Evolutionary conservation across 2,113 vertebrate genomes (phyloP).

Genomic region (Dasyornis broadbenti): DNA sequence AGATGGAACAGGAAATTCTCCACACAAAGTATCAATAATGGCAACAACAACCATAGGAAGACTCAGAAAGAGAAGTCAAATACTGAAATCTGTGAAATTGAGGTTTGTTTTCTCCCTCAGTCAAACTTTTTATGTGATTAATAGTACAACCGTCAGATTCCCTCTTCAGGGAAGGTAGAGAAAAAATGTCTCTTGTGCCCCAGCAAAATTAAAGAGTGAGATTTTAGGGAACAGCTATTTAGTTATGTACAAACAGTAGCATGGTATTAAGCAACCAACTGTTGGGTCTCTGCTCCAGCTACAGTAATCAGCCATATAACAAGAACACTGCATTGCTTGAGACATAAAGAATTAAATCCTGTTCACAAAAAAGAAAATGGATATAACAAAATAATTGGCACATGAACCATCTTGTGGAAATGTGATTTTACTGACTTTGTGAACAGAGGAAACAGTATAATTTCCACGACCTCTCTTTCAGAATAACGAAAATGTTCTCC

Average conservation of each 20-base stretch:
- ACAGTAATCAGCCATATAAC: background rate
- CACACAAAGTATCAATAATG: background rate
- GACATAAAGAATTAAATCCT: conserved; percentile 29
- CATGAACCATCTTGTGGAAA: background rate
- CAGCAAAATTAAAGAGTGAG: background rate
- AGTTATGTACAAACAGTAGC: background rate
- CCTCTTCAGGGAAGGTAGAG: background rate
- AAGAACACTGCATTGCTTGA: background rate
- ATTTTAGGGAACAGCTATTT: background rate
- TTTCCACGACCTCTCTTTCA: background rate
- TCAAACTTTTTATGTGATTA: background rate
- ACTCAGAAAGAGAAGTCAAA: background rate
- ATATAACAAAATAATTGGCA: conserved; percentile 9
- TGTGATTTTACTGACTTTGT: conserved; percentile 3
- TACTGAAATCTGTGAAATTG: conserved; percentile 15
- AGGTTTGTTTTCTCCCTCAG: background rate
- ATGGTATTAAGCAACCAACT: background rate
- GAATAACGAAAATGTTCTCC: conserved; percentile 4
- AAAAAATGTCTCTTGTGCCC: background rate
- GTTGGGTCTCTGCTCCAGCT: background rate
- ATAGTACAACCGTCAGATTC: background rate
- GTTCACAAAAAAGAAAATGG: conserved; percentile 12
- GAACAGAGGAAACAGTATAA: background rate
- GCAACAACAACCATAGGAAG: background rate
- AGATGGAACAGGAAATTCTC: conserved; percentile 4